A percentile compares a stretch with the other conserved stretches of the same genome.
These are phyloP conservation scores for Tridacna gigas DNA, from an alignment of 2,888 invertebrate species.

Conservation along the genomic window DNA sequence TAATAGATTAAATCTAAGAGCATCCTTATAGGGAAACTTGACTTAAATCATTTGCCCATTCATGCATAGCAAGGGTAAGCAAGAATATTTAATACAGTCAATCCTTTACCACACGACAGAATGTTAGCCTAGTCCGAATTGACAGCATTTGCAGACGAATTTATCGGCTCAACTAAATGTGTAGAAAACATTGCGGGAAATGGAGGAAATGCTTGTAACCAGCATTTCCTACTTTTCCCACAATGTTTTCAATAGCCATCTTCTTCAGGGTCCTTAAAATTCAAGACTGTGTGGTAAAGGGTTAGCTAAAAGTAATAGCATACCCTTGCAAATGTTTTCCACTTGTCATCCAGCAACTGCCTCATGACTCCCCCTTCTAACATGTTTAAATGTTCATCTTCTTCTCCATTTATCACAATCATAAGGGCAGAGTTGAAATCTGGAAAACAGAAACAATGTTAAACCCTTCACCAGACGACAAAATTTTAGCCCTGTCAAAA, in stretches of 20 bases:
- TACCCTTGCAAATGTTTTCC: constrained; percentile 99
- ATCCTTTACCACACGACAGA: too few relatives aligned
- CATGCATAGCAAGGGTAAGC: too few relatives aligned
- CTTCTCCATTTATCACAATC: constrained; percentile 98
- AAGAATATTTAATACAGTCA: too few relatives aligned
- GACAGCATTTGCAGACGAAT: too few relatives aligned
- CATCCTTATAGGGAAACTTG: too few relatives aligned
- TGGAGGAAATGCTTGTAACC: neutral
- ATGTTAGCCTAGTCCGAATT: too few relatives aligned
- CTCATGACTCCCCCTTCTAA: constrained; percentile 99
- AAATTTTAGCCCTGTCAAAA: too few relatives aligned
- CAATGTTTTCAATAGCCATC: neutral
- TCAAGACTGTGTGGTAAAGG: neutral
- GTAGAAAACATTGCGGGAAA: neutral
- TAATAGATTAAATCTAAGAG: too few relatives aligned
- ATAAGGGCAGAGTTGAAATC: constrained; percentile 99
- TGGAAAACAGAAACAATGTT: constrained; percentile 84
- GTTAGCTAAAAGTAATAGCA: neutral
- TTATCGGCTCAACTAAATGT: neutral
- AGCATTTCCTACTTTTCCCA: neutral
- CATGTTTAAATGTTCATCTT: constrained; percentile 99
- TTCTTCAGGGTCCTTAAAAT: neutral
- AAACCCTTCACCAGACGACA: neutral
- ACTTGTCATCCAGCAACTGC: constrained; percentile 97
- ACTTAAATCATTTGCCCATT: too few relatives aligned